Percentiles rank a stretch among this genome's conserved stretches.
phyloP scores from a whole-genome alignment of 2,888 invertebrate species.

The Eilema caniola region DNA sequence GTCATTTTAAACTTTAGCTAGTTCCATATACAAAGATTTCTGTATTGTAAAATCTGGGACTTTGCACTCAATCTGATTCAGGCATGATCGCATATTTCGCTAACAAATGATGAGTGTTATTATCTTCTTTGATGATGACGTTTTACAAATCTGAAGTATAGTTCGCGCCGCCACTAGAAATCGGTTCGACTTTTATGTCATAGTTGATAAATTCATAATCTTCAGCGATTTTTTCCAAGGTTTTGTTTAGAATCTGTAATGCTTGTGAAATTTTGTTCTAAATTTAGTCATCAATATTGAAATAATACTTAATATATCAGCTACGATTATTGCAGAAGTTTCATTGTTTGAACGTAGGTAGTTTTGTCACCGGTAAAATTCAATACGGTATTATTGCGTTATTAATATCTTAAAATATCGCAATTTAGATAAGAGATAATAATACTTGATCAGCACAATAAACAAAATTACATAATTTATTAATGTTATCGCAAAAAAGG shows the following conservation, averaged over 20 bases:
- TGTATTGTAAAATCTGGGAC: slow-evolving; percentile 19
- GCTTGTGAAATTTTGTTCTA: not conserved
- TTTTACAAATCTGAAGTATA: slow-evolving; percentile 36
- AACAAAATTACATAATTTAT: not conserved
- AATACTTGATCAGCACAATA: not conserved
- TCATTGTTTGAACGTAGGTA: not conserved
- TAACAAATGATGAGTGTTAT: slow-evolving; percentile 20
- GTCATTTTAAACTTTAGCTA: slow-evolving; percentile 23
- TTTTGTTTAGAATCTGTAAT: not conserved
- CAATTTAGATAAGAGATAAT: not conserved
- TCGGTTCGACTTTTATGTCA: slow-evolving; percentile 26
- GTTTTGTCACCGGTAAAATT: not conserved
- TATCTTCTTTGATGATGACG: slow-evolving; percentile 17
- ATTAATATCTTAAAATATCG: not conserved
- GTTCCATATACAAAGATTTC: slow-evolving; percentile 34
- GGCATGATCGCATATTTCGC: slow-evolving; percentile 32
- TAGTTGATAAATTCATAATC: slow-evolving; percentile 26
- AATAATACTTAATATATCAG: no score
- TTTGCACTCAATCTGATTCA: slow-evolving; percentile 23
- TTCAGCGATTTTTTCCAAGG: slow-evolving; percentile 23
- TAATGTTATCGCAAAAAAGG: not conserved
- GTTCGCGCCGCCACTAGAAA: slow-evolving; percentile 38
- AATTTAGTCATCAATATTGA: not conserved
- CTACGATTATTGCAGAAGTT: no score
- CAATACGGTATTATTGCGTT: not conserved